These are phyloP conservation scores for Cossypha dichroa DNA, from an alignment of 2,797 vertebrate species.

Conservation along the genomic window DNA sequence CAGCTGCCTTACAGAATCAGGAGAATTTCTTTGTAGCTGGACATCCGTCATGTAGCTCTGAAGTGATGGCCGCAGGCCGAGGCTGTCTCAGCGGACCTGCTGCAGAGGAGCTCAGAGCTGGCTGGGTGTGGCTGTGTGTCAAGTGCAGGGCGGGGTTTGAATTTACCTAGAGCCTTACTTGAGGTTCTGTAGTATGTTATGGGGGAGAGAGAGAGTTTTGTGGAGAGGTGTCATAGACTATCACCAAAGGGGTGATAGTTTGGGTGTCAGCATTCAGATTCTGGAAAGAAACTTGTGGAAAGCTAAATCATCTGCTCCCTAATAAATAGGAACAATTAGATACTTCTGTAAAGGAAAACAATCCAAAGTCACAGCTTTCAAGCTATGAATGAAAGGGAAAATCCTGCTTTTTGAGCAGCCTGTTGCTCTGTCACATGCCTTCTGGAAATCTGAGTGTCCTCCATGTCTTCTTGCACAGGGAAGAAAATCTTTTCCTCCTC, in stretches of 20 bases:
- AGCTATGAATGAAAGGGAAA: background rate
- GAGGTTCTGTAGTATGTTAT: background rate
- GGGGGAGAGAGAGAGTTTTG: background rate
- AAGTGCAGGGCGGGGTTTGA: background rate
- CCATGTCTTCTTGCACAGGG: background rate
- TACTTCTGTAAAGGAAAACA: background rate
- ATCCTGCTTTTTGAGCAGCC: background rate
- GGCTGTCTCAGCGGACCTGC: background rate
- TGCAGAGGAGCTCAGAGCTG: background rate
- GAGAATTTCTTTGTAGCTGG: background rate
- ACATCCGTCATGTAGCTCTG: rapidly evolving
- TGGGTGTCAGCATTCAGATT: background rate
- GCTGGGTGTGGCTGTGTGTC: background rate
- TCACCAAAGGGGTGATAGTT: background rate
- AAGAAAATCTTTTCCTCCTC: background rate
- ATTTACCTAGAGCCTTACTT: rapidly evolving
- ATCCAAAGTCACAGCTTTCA: background rate
- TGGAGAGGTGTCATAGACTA: background rate
- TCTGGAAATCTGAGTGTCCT: background rate
- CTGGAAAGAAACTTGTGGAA: background rate
- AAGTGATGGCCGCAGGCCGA: rapidly evolving
- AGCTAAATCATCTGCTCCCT: background rate
- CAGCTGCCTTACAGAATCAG: background rate
- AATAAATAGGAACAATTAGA: background rate
- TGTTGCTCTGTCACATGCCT: background rate